A percentile compares a stretch with the other conserved stretches of the same genome.
phyloP scores from a whole-genome alignment of 1,140 invertebrate genomes.

The Mizuhopecten yessoensis region DNA sequence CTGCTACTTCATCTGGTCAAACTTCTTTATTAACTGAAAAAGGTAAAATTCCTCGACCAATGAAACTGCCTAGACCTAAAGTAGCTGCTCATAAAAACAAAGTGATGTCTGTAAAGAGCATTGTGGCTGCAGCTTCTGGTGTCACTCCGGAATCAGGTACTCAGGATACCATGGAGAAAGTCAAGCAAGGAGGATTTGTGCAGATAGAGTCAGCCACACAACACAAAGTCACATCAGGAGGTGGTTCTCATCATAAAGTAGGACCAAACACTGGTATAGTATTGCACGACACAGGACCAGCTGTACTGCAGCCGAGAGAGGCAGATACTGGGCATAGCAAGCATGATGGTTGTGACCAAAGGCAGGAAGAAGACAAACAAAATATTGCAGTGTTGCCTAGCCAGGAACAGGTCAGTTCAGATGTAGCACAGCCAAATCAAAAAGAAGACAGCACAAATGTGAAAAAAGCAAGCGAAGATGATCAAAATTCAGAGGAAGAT shows the following conservation, averaged over 20 bases:
- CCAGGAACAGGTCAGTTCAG: not conserved
- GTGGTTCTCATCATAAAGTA: not conserved
- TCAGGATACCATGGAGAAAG: not conserved
- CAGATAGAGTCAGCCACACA: not conserved
- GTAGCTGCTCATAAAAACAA: not conserved
- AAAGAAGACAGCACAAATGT: not conserved
- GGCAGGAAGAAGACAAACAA: not conserved
- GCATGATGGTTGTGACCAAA: not conserved
- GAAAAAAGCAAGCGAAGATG: not conserved
- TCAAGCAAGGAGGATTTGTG: not conserved
- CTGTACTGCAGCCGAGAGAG: not conserved
- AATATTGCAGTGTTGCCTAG: not conserved
- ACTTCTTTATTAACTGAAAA: not conserved
- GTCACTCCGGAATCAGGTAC: not conserved
- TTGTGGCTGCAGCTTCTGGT: not conserved
- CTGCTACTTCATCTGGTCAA: not conserved
- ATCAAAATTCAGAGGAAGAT: not conserved
- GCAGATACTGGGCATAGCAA: not conserved
- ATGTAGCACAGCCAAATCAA: not conserved
- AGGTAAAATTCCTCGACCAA: not conserved
- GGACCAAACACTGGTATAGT: not conserved
- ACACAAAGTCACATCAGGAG: not conserved
- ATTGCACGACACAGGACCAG: not conserved
- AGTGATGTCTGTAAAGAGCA: no score
- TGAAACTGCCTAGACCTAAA: not conserved